A percentile compares a stretch with the other conserved stretches of the same genome.
Conservation (phyloP, 37 sponge, comb jelly and placozoan species). For the Spongilla lacustris region DNA sequence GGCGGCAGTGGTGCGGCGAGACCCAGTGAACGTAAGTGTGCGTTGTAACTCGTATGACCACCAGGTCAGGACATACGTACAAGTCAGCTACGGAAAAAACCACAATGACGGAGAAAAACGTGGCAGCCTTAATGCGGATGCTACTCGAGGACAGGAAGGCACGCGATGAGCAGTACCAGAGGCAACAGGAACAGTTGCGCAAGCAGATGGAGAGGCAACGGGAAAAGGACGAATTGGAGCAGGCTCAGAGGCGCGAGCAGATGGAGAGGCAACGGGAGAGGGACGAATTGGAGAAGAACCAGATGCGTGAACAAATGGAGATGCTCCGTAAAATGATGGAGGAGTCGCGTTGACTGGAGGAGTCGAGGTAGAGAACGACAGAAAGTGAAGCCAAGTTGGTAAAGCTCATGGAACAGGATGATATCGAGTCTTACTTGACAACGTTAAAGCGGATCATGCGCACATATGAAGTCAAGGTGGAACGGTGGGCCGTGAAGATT, state of each 20-base stretch:
- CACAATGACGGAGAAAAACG: not conserved
- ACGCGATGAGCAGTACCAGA: not conserved
- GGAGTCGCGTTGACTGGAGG: not conserved
- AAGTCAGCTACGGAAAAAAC: not conserved
- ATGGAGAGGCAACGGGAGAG: constrained; percentile 5
- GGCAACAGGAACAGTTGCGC: not conserved
- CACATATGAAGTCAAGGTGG: not conserved
- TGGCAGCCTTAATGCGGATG: not conserved
- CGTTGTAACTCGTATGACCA: constrained; percentile 1
- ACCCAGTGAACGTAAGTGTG: not conserved
- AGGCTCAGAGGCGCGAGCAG: not conserved
- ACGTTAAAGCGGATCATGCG: constrained; percentile 2
- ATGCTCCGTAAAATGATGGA: not conserved
- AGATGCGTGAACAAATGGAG: not conserved
- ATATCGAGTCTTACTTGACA: constrained; percentile 11
- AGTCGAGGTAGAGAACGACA: not conserved
- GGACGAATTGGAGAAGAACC: not conserved
- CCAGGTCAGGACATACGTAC: constrained; percentile 6
- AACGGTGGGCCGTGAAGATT: constrained; percentile 10
- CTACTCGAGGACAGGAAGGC: not conserved
- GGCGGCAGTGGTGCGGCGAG: not conserved
- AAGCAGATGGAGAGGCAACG: not conserved
- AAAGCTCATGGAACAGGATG: not conserved
- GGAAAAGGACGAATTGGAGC: not conserved
- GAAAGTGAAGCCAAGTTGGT: constrained; percentile 8